phyloP scores from a whole-genome alignment of 2,797 vertebrate species.

The Malurus splendens region DNA sequence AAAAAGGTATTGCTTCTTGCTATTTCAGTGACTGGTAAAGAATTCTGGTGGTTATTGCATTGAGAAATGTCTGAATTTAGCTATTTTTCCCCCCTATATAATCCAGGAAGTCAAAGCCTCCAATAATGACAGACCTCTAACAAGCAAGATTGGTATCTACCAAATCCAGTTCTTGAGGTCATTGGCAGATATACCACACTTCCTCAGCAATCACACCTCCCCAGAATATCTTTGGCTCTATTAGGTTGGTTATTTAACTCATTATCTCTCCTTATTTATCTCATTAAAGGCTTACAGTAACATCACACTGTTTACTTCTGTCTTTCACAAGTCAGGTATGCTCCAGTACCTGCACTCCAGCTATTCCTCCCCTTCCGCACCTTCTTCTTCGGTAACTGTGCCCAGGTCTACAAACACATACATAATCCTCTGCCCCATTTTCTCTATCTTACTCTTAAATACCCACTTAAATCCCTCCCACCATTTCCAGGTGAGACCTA shows the following conservation, averaged over 20 bases:
- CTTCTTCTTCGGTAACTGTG: neutral
- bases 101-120: neutral
- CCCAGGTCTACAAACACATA: neutral
- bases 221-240: neutral
- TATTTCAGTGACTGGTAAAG: neutral
- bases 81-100: neutral
- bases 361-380: neutral
- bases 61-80: slow-evolving; percentile 1
- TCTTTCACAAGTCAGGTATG: neutral
- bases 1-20: neutral
- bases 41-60: neutral
- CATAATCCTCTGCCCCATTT: fast-evolving
- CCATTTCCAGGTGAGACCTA: neutral
- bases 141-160: slow-evolving; percentile 10
- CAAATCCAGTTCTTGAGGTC: slow-evolving; percentile 28
- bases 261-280: slow-evolving; percentile 20
- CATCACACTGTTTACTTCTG: neutral
- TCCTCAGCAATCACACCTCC: neutral
- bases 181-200: neutral
- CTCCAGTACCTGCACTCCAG: neutral
- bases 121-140: slow-evolving; percentile 18
- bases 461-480: neutral
- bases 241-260: slow-evolving; percentile 8
- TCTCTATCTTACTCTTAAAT: neutral
- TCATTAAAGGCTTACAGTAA: slow-evolving; percentile 26